phyloP scores from a whole-genome alignment of 2,888 invertebrate species.

The Lacanobia wlatinum region DNA sequence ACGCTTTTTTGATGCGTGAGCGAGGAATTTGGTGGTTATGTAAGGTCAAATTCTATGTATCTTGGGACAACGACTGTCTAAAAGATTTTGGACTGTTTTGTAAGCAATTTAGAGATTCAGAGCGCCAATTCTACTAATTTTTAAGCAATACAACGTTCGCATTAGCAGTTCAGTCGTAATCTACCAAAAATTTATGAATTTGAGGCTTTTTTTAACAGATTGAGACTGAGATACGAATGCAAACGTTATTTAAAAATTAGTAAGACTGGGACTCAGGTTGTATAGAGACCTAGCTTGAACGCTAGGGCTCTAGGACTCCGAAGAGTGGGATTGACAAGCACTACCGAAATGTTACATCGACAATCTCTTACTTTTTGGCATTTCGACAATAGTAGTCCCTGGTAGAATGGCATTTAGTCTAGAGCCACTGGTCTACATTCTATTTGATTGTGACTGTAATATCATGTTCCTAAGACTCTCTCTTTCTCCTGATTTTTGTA shows the following conservation, averaged over 20 bases:
- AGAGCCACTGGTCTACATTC: not conserved
- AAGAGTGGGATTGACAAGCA: not conserved
- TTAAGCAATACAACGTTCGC: too few relatives aligned
- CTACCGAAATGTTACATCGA: not conserved
- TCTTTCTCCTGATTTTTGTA: not conserved
- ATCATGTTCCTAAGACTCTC: not conserved
- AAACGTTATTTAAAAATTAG: too few relatives aligned
- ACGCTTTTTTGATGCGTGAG: slow-evolving; percentile 33
- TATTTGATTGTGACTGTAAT: not conserved
- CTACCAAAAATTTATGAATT: too few relatives aligned
- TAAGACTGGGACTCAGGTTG: too few relatives aligned
- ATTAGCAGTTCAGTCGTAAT: too few relatives aligned
- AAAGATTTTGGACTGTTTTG: too few relatives aligned
- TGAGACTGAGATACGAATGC: too few relatives aligned
- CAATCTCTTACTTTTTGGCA: not conserved
- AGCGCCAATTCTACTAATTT: too few relatives aligned
- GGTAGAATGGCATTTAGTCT: not conserved
- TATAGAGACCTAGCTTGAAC: too few relatives aligned
- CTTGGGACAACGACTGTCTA: not conserved
- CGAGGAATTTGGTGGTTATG: slow-evolving; percentile 39
- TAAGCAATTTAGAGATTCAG: too few relatives aligned
- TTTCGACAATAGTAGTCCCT: not conserved
- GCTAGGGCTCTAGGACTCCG: too few relatives aligned
- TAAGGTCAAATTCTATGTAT: not conserved
- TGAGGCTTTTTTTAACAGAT: too few relatives aligned